Base-by-base conservation (phyloP, 2,113 vertebrate species). In the Laticauda colubrina region DNA sequence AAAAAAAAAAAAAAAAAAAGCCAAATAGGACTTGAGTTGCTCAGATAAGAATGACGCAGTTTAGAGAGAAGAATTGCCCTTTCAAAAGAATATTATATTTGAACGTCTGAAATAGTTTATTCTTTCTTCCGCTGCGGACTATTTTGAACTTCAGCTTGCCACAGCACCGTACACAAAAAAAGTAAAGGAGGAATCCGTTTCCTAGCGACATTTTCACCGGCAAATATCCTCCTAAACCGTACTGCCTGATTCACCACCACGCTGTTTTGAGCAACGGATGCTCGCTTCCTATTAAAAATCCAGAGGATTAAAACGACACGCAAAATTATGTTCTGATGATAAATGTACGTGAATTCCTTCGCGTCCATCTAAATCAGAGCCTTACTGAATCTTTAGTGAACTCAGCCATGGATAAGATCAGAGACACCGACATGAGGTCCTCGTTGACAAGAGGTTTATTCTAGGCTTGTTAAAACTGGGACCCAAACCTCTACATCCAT, bases 161-260 rank as follows among this genome's bases (percentile, higher is more conserved):
- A 26, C n/a, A 61, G 5, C 23, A 18, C 26, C 2, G 3, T 53
- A 56, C 48, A 10, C 3, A 56, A 10, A 59, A 18, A 29, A 89
- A 34, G 93, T 89, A 89, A 91, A 85, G 1, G 1, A 53, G n/a
- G 23, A 10, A 20, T 26, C 23, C 1, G 61, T 85, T 93, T 93
- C 64, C 55, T 45, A 6, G 1, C 2, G 43, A 34, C 93, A 43
- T 51, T 91, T 93, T 91, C 93, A 21, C 12, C 90, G 57, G 4
- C 5, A 87, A 61, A 14, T 24, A 91, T 29, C 51, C 90, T 91
- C 5, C 64, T 39, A 21, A 91, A 85, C 21, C 43, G 11, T 14
- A 29, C 29, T 29, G 90, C 86, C 93, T 24, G 90, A 93, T 93
- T 93, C 93, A 43, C 26, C 93, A 43, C 26, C 90, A 93, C 9